Evolutionary conservation across 2,113 vertebrate genomes (phyloP), one percentile per base, ranked within the genome.

Genomic region (Nerophis ophidion): DNA sequence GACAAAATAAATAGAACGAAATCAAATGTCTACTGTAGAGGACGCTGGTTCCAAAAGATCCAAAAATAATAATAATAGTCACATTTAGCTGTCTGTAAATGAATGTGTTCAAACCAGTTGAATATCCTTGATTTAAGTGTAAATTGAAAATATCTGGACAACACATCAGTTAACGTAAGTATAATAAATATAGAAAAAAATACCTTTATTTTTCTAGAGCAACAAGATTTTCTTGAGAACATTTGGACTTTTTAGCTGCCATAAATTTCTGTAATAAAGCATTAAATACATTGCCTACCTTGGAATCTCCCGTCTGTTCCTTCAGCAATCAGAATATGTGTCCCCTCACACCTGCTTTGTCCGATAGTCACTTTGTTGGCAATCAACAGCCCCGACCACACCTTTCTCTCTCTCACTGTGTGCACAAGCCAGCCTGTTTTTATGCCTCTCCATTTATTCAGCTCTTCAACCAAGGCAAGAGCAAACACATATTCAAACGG

Each of bases 341-440:
- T 54, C n/a, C 3, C n/a, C 4, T 44, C 7, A 1, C 58, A 63
- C 48, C 42, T n/a, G 26, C 36, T 26, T 46, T 33, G 48, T 17
- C 48, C 63, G 38, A 56, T 6, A 47, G 5, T 46, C 34, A 12
- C 42, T 42, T 57, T 12, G 36, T 26, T n/a, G 36, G 42, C 74
- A 83, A 76, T 84, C 40, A 82, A 57, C 55, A 82, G 68, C 62
- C 57, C 55, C 6, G 47, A 60, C 76, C 87, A 87, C 88, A 70
- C 84, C 83, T 17, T 53, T 14, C 51, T 14, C 14, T 76, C 60
- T 50, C 60, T 13, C 6, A 26, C 34, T 55, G 17, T 63, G 61
- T 49, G 35, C 70, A 17, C 48, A 67, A 17, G 40, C 45, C 51
- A 26, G 12, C 61, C 60, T 7, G 7, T 57, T 36, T 47, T 9